Conservation (phyloP, 2,113 vertebrate species). For the Xiphias gladius region DNA sequence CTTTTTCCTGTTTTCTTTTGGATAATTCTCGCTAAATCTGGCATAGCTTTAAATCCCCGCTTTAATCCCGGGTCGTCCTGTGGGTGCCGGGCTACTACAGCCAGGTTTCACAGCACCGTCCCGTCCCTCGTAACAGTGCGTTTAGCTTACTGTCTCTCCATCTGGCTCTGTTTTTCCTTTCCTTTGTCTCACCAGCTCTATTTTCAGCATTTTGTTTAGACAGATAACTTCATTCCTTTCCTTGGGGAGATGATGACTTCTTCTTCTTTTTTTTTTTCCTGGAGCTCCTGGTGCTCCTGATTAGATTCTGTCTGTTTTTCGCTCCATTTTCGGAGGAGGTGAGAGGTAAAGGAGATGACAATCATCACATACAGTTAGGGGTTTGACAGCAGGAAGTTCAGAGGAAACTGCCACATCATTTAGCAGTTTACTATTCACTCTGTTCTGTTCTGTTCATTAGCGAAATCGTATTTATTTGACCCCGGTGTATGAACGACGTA, state of each 20-base stretch:
- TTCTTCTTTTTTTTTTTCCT: neutral
- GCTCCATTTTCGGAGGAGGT: neutral
- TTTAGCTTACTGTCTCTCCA: constrained; percentile 49
- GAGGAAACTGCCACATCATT: neutral
- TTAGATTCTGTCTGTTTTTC: neutral
- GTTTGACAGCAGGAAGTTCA: too few relatives aligned
- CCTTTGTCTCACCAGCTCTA: constrained; percentile 18
- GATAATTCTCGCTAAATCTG: constrained; percentile 63
- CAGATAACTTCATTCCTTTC: neutral
- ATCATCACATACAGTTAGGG: rapidly evolving
- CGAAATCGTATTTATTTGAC: too few relatives aligned
- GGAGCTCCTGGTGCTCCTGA: neutral
- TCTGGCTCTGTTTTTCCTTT: constrained; percentile 52
- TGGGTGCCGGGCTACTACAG: neutral
- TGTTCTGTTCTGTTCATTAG: too few relatives aligned
- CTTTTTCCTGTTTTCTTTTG: constrained; percentile 28
- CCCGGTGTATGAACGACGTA: too few relatives aligned
- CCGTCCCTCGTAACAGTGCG: constrained; percentile 9
- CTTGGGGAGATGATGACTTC: neutral
- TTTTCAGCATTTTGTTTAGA: constrained; percentile 11
- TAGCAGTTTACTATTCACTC: too few relatives aligned
- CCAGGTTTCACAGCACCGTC: constrained; percentile 32
- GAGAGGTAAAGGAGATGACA: neutral
- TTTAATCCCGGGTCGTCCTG: constrained; percentile 45
- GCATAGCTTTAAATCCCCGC: constrained; percentile 36